phyloP scores from a whole-genome alignment of 2,888 invertebrate genomes.

The Plagiodera versicolora region DNA sequence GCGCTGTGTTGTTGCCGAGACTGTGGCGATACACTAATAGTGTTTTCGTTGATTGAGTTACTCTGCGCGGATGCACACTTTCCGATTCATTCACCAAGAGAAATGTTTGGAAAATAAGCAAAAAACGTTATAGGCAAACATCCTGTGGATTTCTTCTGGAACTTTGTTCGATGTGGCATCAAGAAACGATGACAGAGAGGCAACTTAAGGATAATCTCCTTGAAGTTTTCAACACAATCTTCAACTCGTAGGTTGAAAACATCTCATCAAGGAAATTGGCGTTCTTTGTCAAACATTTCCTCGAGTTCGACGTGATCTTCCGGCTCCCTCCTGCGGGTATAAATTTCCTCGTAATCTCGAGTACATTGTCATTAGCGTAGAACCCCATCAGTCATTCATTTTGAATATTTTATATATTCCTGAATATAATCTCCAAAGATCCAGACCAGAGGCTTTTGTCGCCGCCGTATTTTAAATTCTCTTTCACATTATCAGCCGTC shows the following conservation, averaged over 20 bases:
- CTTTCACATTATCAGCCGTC: constrained; percentile 32
- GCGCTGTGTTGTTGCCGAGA: not conserved
- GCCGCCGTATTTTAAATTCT: constrained; percentile 34
- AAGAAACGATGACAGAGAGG: too few relatives aligned
- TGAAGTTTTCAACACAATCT: too few relatives aligned
- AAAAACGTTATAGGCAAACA: too few relatives aligned
- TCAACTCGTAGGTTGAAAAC: too few relatives aligned
- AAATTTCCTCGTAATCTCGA: not conserved
- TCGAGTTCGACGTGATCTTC: not conserved
- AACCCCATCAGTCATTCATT: constrained; percentile 30
- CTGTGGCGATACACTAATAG: not conserved
- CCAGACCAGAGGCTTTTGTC: constrained; percentile 31
- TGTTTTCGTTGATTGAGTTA: not conserved
- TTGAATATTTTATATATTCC: constrained; percentile 37
- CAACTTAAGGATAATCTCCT: too few relatives aligned
- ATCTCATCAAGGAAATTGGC: too few relatives aligned
- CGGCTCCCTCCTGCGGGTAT: not conserved
- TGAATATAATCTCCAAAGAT: constrained; percentile 35
- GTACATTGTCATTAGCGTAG: constrained; percentile 27
- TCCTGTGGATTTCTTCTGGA: too few relatives aligned
- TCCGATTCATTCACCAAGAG: too few relatives aligned
- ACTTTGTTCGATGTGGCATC: too few relatives aligned
- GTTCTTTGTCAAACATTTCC: not conserved
- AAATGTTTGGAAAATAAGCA: too few relatives aligned
- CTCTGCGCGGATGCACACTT: too few relatives aligned